Conservation (phyloP, 2,797 vertebrate species). For the Chelmon rostratus region DNA sequence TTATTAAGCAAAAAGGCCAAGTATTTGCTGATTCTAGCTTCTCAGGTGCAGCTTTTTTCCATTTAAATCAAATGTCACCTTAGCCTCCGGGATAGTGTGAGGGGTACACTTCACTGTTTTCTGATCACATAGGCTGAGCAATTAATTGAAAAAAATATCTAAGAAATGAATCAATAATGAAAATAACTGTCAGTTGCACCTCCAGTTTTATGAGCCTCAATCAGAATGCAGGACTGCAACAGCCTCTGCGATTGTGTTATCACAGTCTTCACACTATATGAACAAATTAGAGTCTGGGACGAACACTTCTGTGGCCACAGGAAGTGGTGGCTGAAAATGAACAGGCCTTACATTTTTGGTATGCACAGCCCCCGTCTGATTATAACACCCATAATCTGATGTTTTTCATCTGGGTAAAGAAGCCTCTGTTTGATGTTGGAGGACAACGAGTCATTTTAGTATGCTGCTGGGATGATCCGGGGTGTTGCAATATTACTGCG, state of each 20-base stretch:
- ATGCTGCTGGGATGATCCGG: not conserved
- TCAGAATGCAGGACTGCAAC: slow-evolving; percentile 23
- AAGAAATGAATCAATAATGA: slow-evolving; percentile 7
- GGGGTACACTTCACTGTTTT: not conserved
- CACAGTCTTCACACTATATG: not conserved
- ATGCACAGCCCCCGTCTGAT: not conserved
- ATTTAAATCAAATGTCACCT: no score
- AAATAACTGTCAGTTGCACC: slow-evolving; percentile 12
- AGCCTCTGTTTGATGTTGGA: slow-evolving; percentile 3
- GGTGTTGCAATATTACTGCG: slow-evolving; percentile 8
- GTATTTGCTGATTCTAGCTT: not conserved
- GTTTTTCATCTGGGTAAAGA: slow-evolving; percentile 13
- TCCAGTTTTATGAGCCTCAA: slow-evolving; percentile 31
- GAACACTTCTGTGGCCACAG: not conserved
- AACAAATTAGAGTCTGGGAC: slow-evolving; percentile 13
- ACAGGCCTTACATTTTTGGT: slow-evolving; percentile 3
- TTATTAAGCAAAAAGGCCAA: not conserved
- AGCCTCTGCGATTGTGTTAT: not conserved
- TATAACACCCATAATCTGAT: not conserved
- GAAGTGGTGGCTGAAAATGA: slow-evolving; percentile 1
- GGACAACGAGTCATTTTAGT: not conserved
- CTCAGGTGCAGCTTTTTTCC: slow-evolving; percentile 4
- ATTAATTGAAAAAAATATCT: slow-evolving; percentile 14
- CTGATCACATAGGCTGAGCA: not conserved
- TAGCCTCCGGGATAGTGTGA: not conserved